These are phyloP conservation scores for Atopsyche davidsoni DNA, from an alignment of 1,140 invertebrate genomes.

Conservation along the genomic window DNA sequence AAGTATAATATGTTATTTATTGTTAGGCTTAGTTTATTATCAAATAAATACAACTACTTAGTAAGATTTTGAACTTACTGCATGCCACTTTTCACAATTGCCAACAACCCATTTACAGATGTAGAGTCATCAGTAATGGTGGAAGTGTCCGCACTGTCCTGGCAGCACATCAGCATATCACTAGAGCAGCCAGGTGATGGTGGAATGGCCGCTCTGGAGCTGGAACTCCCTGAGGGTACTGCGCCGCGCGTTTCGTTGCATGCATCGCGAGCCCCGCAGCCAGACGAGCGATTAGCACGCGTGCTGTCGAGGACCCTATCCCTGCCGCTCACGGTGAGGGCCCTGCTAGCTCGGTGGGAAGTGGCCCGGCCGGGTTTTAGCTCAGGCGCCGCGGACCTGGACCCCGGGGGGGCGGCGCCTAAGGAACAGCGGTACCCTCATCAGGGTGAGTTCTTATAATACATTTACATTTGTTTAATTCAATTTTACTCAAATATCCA, in stretches of 20 bases:
- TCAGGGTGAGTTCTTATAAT: too few species aligned
- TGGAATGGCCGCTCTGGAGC: slow-evolving; percentile 84
- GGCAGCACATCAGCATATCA: slow-evolving; percentile 81
- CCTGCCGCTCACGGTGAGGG: slow-evolving; percentile 78
- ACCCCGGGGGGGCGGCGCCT: slow-evolving; percentile 40
- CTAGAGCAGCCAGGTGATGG: slow-evolving; percentile 91
- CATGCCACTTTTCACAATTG: too few species aligned
- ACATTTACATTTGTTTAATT: neutral
- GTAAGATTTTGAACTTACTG: too few species aligned
- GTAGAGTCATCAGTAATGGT: slow-evolving; percentile 79
- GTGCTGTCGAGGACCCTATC: slow-evolving; percentile 88
- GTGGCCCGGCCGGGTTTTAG: slow-evolving; percentile 48
- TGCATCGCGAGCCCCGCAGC: slow-evolving; percentile 9
- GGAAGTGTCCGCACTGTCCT: slow-evolving; percentile 84
- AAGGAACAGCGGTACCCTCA: slow-evolving; percentile 5
- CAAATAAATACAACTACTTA: neutral
- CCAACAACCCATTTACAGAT: slow-evolving; percentile 57
- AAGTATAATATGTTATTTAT: too few species aligned
- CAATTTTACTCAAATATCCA: too few species aligned
- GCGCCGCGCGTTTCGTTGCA: slow-evolving; percentile 57
- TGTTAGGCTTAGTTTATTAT: too few species aligned
- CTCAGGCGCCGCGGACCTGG: slow-evolving; percentile 43
- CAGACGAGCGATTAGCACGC: slow-evolving; percentile 61
- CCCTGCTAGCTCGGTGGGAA: slow-evolving; percentile 63
- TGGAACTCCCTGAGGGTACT: slow-evolving; percentile 77